Base-by-base conservation (phyloP, 2,113 vertebrate genomes). In the Atlantisia rogersi region DNA sequence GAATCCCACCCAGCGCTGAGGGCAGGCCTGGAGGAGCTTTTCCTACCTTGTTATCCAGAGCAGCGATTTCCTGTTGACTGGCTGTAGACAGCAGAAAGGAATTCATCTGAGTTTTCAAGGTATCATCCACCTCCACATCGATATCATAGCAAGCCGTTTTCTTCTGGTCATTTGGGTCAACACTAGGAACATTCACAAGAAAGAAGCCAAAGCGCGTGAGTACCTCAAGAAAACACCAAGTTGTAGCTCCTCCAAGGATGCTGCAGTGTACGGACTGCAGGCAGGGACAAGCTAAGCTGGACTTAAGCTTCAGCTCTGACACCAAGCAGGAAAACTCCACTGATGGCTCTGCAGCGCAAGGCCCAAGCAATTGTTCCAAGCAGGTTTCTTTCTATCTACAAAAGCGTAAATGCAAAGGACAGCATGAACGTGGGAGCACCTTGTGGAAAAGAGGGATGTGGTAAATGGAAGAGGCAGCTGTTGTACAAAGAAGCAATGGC, bases 121-220 rank as follows among this genome's bases (percentile, higher is more conserved):
- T 99, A 90, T 99, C 99, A 4, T 99, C 99, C 96, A 99, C 99
- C 97, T 99, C 99, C 92, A 99, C 99, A 2, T 99, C 99, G n/a
- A 99, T 99, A 96, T 99, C 99, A 22, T 99, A 99, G 97, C 99
- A 99, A n/a, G 99, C 99, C 0, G 99, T 99, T 96, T 99, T 99
- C 98, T 99, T 99, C 98, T 99, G 99, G 97, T 99, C 99, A 25
- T 99, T 99, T 10, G 99, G 99, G 92, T 99, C 99, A 96, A 99
- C 99, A 31, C 99, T 99, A 56, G 29, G 37, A 39, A 80, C 42
- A 83, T 1, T 16, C 84, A 78, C 13, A 74, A 94, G 53, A 86
- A 94, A 94, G 24, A 50, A 70, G 65, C 9, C n/a, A 63, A 62
- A 88, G 26, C 52, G 26, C 86, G 71, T 1, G 11, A 75, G 15